Conservation (phyloP, 1,140 invertebrate genomes). For the Paraescarpia echinospica region DNA sequence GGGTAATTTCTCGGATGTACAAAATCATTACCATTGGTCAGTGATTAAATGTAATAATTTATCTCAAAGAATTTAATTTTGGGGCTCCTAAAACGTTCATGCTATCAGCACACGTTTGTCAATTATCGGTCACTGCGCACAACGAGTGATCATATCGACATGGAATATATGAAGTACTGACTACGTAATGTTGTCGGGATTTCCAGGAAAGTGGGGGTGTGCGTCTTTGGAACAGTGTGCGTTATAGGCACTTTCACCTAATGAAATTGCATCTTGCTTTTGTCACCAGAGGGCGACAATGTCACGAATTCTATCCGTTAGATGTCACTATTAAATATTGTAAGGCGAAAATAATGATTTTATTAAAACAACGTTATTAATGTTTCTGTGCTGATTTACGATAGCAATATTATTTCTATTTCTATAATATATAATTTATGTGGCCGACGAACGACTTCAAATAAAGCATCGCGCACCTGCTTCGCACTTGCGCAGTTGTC, state of each 20-base stretch:
- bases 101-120: no score
- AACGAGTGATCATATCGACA: no score
- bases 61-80: no score
- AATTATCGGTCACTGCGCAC: no score
- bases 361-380: not conserved
- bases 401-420: not conserved
- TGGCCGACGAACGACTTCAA: not conserved
- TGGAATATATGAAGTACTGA: no score
- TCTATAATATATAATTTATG: not conserved
- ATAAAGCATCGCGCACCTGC: not conserved
- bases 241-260: not conserved
- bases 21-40: no score
- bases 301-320: not conserved
- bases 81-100: no score
- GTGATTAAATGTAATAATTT: no score
- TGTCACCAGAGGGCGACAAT: not conserved
- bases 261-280: not conserved
- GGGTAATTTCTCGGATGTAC: no score
- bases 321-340: not conserved
- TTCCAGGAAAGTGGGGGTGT: no score
- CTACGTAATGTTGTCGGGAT: no score
- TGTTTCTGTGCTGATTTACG: not conserved
- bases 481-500: not conserved
- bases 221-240: no score
- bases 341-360: not conserved